Evolutionary conservation across 2,113 vertebrate species (phyloP).

Genomic region (Petaurus breviceps): DNA sequence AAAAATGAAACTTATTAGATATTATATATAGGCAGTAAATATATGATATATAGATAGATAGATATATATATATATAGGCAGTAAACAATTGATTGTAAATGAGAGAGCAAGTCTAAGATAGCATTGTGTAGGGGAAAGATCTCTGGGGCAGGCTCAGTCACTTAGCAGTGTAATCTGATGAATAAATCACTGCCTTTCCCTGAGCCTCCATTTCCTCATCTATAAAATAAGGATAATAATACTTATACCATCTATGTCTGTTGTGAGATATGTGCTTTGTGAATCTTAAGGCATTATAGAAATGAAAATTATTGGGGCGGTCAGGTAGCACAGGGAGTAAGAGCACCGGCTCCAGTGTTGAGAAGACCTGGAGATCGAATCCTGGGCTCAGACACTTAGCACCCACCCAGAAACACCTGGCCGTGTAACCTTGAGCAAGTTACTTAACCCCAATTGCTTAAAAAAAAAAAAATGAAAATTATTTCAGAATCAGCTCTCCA

Average conservation of each 20-base stretch:
- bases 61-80: no score
- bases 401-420: no score
- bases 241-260: not conserved
- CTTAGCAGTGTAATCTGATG: not conserved
- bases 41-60: no score
- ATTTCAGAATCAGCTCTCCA: not conserved
- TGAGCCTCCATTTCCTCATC: not conserved
- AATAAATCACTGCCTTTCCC: not conserved
- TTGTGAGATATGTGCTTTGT: not conserved
- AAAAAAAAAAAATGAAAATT: no score
- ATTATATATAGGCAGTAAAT: no score
- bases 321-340: no score
- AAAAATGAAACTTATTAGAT: not conserved
- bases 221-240: not conserved
- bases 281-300: not conserved
- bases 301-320: no score
- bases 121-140: not conserved
- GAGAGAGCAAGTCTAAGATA: not conserved
- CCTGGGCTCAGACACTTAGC: no score
- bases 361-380: no score
- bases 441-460: no score
- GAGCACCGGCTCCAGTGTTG: no score
- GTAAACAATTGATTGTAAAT: not conserved
- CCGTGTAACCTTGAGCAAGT: no score
- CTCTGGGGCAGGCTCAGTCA: not conserved